A percentile compares a stretch with the other conserved stretches of the same genome.
Evolutionary conservation across 2,888 invertebrate species (phyloP).

Genomic region (Dicroscelio sp.): DNA sequence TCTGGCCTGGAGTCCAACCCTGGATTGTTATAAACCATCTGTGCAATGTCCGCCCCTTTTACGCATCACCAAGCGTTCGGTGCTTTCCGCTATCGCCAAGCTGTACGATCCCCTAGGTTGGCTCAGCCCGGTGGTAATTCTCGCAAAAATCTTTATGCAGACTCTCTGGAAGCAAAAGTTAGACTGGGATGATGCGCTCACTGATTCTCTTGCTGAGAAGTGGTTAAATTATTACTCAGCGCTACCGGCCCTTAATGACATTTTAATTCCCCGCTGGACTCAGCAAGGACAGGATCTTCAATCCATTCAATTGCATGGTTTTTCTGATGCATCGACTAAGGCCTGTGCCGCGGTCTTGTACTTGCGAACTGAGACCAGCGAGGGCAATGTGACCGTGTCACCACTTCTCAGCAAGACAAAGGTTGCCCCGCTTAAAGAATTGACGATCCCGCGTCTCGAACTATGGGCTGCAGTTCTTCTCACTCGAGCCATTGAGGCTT

Average conservation of each 20-base stretch:
- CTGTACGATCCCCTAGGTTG: no score
- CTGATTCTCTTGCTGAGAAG: neutral
- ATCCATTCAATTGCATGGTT: neutral
- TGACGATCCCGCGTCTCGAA: no score
- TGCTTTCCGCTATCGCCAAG: no score
- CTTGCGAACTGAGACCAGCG: neutral
- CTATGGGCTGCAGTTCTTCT: neutral
- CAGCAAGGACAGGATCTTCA: neutral
- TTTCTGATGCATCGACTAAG: no score
- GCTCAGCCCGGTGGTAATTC: neutral
- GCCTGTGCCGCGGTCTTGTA: no score
- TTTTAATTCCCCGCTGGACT: neutral
- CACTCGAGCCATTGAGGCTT: neutral
- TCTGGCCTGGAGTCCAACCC: no score
- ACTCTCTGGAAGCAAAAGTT: neutral
- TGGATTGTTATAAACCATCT: no score
- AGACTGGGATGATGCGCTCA: neutral
- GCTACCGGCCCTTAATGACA: neutral
- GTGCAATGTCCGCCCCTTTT: no score
- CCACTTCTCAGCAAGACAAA: neutral
- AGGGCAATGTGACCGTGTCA: neutral
- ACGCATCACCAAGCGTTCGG: no score
- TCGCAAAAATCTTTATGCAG: neutral
- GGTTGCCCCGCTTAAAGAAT: neutral
- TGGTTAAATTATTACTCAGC: no score